Percentiles rank a stretch among this genome's conserved stretches.
These are phyloP conservation scores for Echinops telfairi DNA, from an alignment of 2,113 vertebrate species.

Conservation along the genomic window DNA sequence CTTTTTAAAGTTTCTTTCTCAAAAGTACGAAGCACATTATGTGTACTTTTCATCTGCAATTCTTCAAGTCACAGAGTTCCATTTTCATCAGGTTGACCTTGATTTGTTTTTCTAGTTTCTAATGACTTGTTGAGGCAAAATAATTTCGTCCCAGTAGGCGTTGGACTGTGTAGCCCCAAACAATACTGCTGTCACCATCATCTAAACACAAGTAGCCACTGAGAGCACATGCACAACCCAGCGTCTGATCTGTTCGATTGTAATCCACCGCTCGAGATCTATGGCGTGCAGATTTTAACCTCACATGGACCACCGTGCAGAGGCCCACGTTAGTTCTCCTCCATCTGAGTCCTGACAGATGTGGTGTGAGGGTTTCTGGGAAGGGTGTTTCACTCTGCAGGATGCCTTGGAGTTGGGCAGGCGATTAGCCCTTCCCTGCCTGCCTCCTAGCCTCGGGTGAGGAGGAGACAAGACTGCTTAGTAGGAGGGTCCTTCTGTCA, in stretches of 20 bases:
- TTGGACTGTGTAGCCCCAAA: slow-evolving; percentile 6
- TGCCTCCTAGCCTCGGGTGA: not conserved
- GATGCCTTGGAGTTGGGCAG: slow-evolving; percentile 18
- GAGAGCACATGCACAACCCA: not conserved
- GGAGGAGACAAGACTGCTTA: not conserved
- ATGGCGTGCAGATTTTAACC: slow-evolving; percentile 9
- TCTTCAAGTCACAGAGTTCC: not conserved
- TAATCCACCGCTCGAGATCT: not conserved
- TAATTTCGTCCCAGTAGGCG: not conserved
- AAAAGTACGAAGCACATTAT: not conserved
- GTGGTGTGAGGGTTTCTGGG: not conserved
- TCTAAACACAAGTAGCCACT: not conserved
- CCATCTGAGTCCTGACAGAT: slow-evolving; percentile 41
- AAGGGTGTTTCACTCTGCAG: slow-evolving; percentile 57
- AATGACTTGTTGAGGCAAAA: slow-evolving; percentile 41
- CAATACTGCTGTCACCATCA: not conserved
- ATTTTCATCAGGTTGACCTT: slow-evolving; percentile 24
- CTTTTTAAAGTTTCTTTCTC: slow-evolving; percentile 11
- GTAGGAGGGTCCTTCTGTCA: not conserved
- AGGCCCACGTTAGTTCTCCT: not conserved
- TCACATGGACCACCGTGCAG: not conserved
- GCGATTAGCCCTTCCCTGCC: slow-evolving; percentile 35
- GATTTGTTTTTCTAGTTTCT: slow-evolving; percentile 53
- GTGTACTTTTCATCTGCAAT: slow-evolving; percentile 3
- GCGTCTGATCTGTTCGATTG: slow-evolving; percentile 31